These are phyloP conservation scores for Amphimallon solstitiale DNA, from an alignment of 2,888 invertebrate genomes.

Conservation along the genomic window DNA sequence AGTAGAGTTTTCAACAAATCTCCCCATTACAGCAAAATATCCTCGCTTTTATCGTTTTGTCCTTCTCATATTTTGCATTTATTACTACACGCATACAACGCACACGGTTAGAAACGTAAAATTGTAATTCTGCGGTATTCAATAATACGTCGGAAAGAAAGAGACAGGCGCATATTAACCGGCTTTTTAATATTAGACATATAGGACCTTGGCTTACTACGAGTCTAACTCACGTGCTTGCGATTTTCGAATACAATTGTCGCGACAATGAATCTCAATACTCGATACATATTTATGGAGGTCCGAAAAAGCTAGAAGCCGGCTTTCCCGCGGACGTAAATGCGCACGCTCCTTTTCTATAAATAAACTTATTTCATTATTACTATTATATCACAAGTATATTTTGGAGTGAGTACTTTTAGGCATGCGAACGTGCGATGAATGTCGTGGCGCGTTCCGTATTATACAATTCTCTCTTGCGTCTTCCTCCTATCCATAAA, in stretches of 20 bases:
- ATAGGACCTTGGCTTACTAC: slow-evolving; percentile 13
- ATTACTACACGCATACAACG: no score
- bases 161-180: background rate
- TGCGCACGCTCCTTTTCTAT: slow-evolving; percentile 25
- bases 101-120: no score
- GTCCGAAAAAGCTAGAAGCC: background rate
- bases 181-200: slow-evolving; percentile 1
- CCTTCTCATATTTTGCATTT: no score
- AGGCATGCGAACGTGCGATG: background rate
- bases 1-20: no score
- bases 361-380: slow-evolving; percentile 6
- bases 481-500: slow-evolving; percentile 3
- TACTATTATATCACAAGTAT: slow-evolving; percentile 14
- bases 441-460: background rate
- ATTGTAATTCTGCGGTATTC: no score
- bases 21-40: no score
- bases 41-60: no score
- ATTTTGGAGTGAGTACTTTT: slow-evolving; percentile 5
- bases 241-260: slow-evolving; percentile 17
- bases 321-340: background rate
- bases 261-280: background rate
- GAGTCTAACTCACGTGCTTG: slow-evolving; percentile 10
- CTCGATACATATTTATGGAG: slow-evolving; percentile 6
- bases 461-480: background rate
- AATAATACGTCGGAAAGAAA: background rate